Evolutionary conservation across 2,113 vertebrate species (phyloP), one percentile per base, ranked within the genome.

Genomic region (Chloropsis cyanopogon): DNA sequence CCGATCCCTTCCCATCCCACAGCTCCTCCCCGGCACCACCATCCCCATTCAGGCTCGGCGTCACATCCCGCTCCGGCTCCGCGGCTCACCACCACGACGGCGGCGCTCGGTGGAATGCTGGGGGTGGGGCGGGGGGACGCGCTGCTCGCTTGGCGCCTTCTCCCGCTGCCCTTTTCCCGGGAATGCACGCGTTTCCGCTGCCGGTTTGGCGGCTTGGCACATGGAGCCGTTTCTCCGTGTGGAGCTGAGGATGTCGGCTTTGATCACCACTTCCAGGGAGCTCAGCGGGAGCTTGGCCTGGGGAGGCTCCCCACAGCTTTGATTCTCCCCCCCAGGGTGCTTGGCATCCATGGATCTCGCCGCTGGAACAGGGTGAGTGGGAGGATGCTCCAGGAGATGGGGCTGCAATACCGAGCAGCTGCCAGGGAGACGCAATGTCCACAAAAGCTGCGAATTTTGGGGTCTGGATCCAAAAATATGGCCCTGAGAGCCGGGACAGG

Each of bases 51-150:
- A 3, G 47, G 41, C 70, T 68, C 16, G 2, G 42, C 35, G 0
- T n/a, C 89, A 10, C 54, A 4, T 41, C 82, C 75, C 42, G 4
- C 31, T 28, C 60, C 3, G 2, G 42, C 69, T 39, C 47, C 2
- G 1, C 6, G 2, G 69, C 81, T 71, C 31, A 12, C 41, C 31
- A 12, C 41, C 41, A 3, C 9, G 5, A 5, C 1, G 17, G 2
- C 2, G 14, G 60, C 2, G 3, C 42, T 7, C 12, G 2, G 60
- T 1, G 6, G 49, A 60, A 46, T 10, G 26, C 3, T 5, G 70
- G 20, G 2, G 44, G 12, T 6, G 35, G 21, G 31, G 2, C 15
- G 7, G 14, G 59, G 25, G 17, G 31, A 41, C 2, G 39, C 8
- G 10, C 49, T 12, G 22, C 82, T 66, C 5, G 1, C 61, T 75